Base-by-base conservation (phyloP, 35 echinoderm and acorn worm species). In the Antedon bifida region DNA sequence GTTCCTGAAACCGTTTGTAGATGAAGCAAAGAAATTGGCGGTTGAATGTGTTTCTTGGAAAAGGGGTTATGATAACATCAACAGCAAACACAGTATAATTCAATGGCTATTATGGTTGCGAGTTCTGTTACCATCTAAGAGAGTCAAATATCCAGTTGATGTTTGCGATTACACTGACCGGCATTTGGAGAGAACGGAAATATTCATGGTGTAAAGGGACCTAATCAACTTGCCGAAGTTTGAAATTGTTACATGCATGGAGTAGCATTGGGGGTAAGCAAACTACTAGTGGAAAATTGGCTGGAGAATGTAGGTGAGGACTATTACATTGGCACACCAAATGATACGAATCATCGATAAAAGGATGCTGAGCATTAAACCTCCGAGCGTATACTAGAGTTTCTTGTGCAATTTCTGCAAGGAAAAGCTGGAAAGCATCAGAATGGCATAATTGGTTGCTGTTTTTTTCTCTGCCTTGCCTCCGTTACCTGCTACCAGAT, bases 111-210 rank as follows among this genome's bases (percentile, higher is more conserved):
- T 87, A 74, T 83, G 90, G 90, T 10, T 91, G 90, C 75, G 75
- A 74, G 0, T 74, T 56, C 0, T 96, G 92, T 45, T 90, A 82
- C 36, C 88, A 96, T 35, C 92, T 28, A 36, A 84, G 34, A 45
- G 29, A 51, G 83, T 88, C 35, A 92, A 89, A 55, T 92, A 92
- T 73, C 86, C 86, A 45, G 74, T 92, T 17, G 87, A 93, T 93
- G 91, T 93, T 5, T 82, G 78, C 39, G 91, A 84, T 17, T 87
- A 93, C 35, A n/a, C 31, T 12, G 91, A 93, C 21, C 34, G 46
- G 79, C 91, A 23, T 11, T 86, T 9, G 36, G 86, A 78, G 78
- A 88, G 9, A 35, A 28, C 13, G 34, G 46, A 34, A 46, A 31
- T 16, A 34, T 96, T 16, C 31, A 39, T 10, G 88, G 88, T 44